Conservation (phyloP, 2,113 vertebrate genomes). For the Taurulus bubalis region DNA sequence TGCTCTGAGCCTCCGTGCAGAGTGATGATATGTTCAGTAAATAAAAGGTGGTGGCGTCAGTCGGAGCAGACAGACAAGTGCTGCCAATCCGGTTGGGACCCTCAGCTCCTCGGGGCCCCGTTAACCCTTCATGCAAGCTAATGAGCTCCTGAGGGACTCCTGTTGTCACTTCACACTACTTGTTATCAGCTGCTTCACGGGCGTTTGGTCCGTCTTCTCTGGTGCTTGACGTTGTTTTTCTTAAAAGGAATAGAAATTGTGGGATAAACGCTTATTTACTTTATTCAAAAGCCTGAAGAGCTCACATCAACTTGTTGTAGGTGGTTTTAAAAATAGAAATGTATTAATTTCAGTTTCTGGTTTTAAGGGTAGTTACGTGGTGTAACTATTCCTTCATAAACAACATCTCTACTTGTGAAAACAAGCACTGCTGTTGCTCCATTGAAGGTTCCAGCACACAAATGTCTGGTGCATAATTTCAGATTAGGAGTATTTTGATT, state of each 20-base stretch:
- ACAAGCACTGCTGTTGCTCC: too few relatives aligned
- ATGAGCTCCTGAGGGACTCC: conserved; percentile 43
- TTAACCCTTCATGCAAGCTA: conserved; percentile 26
- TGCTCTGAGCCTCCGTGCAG: neutral
- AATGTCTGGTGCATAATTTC: too few relatives aligned
- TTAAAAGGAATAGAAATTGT: neutral
- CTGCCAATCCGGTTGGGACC: neutral
- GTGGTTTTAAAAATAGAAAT: too few relatives aligned
- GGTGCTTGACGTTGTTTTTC: neutral
- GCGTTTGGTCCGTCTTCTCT: neutral
- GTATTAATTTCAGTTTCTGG: too few relatives aligned
- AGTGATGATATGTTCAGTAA: neutral
- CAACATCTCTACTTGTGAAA: too few relatives aligned
- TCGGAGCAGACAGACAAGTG: neutral
- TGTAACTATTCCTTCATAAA: too few relatives aligned
- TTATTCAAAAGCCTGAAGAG: neutral
- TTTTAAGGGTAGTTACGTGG: too few relatives aligned
- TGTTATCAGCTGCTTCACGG: neutral
- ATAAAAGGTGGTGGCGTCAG: neutral
- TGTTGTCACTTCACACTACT: neutral
- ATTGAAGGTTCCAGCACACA: too few relatives aligned
- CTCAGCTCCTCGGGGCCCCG: conserved; percentile 23
- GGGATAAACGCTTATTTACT: too few relatives aligned
- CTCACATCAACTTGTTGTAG: neutral
- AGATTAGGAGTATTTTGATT: too few relatives aligned